Evolutionary conservation across 1,140 invertebrate genomes (phyloP).

Genomic region (Proales similis): DNA sequence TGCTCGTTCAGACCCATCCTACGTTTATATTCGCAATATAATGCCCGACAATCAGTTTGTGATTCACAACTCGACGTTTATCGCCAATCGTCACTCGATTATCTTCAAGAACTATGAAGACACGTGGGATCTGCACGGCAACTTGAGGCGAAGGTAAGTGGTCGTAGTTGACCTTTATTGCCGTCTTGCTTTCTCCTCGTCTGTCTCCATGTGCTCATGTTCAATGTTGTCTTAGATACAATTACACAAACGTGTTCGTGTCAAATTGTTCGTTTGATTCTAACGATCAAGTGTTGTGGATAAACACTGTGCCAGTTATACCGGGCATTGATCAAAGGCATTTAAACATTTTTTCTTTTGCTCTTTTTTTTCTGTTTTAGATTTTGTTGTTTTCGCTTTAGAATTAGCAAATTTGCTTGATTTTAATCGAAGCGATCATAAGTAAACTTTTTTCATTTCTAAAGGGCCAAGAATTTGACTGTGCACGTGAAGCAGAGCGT

Average conservation of each 20-base stretch:
- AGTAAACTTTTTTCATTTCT: background rate
- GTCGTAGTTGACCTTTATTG: no score
- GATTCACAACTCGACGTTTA: constrained; percentile 33
- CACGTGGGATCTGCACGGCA: constrained; percentile 4
- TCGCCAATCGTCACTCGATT: constrained; percentile 19
- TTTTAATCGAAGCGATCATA: background rate
- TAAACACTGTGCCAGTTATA: constrained; percentile 8
- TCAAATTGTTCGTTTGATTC: constrained; percentile 29
- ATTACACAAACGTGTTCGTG: constrained; percentile 15
- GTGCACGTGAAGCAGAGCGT: constrained; percentile 61
- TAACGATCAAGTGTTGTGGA: constrained; percentile 36
- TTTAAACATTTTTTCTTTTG: background rate
- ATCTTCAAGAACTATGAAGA: constrained; percentile 21
- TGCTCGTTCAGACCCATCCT: constrained; percentile 12
- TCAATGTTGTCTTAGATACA: constrained; percentile 17
- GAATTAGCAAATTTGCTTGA: background rate
- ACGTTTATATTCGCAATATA: constrained; percentile 1
- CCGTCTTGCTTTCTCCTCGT: background rate
- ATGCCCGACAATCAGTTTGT: constrained; percentile 26
- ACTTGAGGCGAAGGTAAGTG: constrained; percentile 32
- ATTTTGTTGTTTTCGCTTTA: background rate
- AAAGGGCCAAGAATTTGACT: constrained; percentile 44
- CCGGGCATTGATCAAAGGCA: constrained; percentile 23
- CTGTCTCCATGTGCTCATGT: constrained; percentile 3
- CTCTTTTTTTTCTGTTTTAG: background rate